phyloP scores from a whole-genome alignment of 2,888 invertebrate species.

The Ferrisia virgata region DNA sequence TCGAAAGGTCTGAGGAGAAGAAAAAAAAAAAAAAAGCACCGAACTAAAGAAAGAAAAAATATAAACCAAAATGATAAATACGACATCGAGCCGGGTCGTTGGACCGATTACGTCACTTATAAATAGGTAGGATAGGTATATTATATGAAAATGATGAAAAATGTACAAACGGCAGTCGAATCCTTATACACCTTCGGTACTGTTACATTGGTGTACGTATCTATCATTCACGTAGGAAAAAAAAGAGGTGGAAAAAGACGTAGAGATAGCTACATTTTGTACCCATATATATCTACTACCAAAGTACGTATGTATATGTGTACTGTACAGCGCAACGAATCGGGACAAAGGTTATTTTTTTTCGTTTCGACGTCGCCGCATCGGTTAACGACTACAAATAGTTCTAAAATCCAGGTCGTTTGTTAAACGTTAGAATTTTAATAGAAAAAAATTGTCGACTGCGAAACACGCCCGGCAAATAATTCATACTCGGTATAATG shows the following conservation, averaged over 20 bases:
- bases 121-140: too few species aligned
- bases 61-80: background rate
- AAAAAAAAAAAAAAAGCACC: background rate
- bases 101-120: background rate
- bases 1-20: background rate
- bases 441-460: slow-evolving; percentile 1
- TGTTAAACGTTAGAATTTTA: background rate
- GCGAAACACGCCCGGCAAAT: background rate
- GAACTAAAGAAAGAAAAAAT: too few species aligned
- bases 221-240: too few species aligned
- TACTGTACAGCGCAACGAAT: too few species aligned
- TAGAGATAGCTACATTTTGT: background rate
- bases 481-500: background rate
- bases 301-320: too few species aligned
- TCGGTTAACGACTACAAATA: background rate
- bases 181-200: background rate
- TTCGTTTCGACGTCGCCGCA: background rate
- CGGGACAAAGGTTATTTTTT: too few species aligned
- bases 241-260: background rate
- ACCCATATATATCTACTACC: background rate
- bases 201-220: too few species aligned
- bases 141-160: background rate
- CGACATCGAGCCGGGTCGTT: background rate
- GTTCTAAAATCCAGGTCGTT: slow-evolving; percentile 21
- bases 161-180: background rate